Base-by-base conservation (phyloP, 2,797 vertebrate genomes). In the Merluccius polli region DNA sequence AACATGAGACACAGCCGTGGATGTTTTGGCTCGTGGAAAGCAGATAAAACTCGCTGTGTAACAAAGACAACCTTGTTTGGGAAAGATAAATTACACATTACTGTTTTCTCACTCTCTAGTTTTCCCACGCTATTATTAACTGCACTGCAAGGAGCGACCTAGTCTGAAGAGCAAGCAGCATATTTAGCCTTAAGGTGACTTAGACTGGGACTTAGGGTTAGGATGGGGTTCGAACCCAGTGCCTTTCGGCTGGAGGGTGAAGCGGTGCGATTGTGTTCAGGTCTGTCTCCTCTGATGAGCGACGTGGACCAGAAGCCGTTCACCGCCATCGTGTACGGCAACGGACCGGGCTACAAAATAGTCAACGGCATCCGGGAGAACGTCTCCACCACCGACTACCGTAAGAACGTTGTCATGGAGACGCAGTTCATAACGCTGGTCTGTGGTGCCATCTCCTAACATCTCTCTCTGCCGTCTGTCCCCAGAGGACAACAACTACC, bases 291-390 rank as follows among this genome's bases (percentile, higher is more conserved):
- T 0, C 93, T 90, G 89, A 0, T 95, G 76, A 98, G 98, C 0
- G 98, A 99, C 33, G 75, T 97, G 0, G 98, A 99, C 83, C 94
- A 96, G 79, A 98, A 96, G 44, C 96, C 98, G 10, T 98, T 95
- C 84, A 99, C 98, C 0, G 87, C 97, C 73, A 98, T 99, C 89
- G 86, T 97, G 31, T 99, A 99, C 0, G 97, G 95, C 70, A 99
- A 99, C 0, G 97, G 98, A 59, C 97, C 98, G 0, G 98, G 98
- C 65, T 98, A 95, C 79, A 96, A 95, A 82, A 2, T 96, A 0
- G 83, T 95, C 13, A 93, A 90, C 0, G 96, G 96, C 0, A 86
- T 44, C 15, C 89, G 98, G 31, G 96, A 97, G 84, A 98, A 99
- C 0, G 90, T 98, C 77, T 97, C 97, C 6, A 91, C 91, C 0